phyloP scores from a whole-genome alignment of 2,888 invertebrate genomes.

The Auanema sp. region DNA sequence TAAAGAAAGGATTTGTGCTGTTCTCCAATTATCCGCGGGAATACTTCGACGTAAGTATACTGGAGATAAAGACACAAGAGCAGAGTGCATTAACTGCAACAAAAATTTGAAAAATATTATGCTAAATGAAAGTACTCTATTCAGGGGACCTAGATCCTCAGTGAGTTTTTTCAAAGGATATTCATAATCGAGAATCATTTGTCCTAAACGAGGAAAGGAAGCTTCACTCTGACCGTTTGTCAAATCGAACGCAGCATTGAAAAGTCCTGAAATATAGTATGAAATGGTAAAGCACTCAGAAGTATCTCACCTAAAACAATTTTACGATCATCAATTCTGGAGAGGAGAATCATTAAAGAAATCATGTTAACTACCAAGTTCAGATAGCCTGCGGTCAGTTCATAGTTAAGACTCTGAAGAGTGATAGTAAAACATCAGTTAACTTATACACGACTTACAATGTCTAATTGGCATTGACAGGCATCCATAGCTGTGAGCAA shows the following conservation, averaged over 20 bases:
- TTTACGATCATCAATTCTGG: constrained; percentile 95
- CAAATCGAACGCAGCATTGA: constrained; percentile 96
- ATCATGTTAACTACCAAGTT: constrained; percentile 92
- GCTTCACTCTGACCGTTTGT: constrained; percentile 77
- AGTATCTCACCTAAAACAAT: constrained; percentile 72
- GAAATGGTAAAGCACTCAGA: neutral
- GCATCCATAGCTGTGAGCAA: constrained; percentile 88
- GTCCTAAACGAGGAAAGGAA: constrained; percentile 87
- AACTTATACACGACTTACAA: too few species aligned
- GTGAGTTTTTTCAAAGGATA: constrained; percentile 89
- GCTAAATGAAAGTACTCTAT: constrained; percentile 70
- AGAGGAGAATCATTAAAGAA: constrained; percentile 92
- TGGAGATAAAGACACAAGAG: constrained; percentile 82
- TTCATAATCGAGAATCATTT: constrained; percentile 97
- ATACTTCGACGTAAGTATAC: constrained; percentile 87
- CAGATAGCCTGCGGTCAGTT: constrained; percentile 90
- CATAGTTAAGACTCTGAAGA: constrained; percentile 81
- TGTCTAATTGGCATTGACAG: constrained; percentile 89
- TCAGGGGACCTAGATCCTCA: constrained; percentile 94
- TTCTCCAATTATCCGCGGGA: constrained; percentile 86
- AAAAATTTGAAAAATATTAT: neutral
- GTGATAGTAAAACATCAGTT: constrained; percentile 25
- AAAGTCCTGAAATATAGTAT: constrained; percentile 75
- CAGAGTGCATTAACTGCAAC: constrained; percentile 75
- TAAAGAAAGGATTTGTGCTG: constrained; percentile 75